Percentiles rank a stretch among this genome's conserved stretches.
Conservation (phyloP, 1,140 invertebrate genomes). For the Hyles euphorbiae region DNA sequence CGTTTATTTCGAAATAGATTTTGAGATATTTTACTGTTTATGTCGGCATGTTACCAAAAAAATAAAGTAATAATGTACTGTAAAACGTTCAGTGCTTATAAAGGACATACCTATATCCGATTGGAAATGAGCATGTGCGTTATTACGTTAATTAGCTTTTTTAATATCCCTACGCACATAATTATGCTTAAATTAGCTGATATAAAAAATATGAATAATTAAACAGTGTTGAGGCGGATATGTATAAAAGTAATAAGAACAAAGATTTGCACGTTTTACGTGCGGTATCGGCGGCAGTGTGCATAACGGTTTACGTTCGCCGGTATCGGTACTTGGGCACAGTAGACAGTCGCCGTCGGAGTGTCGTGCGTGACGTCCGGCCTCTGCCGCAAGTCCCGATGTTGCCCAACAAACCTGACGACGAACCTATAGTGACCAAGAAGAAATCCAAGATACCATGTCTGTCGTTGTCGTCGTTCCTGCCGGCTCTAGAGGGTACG, state of each 20-base stretch:
- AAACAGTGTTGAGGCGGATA: neutral
- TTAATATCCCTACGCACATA: no score
- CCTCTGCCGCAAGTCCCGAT: constrained; percentile 38
- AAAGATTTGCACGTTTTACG: constrained; percentile 9
- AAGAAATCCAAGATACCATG: constrained; percentile 71
- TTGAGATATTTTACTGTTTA: no score
- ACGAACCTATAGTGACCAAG: constrained; percentile 64
- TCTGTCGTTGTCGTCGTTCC: constrained; percentile 61
- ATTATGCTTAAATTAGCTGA: no score
- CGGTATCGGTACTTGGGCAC: constrained; percentile 47
- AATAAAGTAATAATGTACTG: no score
- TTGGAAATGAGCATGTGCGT: no score
- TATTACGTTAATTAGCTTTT: no score
- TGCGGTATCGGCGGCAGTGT: constrained; percentile 23
- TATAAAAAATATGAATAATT: no score
- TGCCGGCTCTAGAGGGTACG: constrained; percentile 68
- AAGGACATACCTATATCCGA: no score
- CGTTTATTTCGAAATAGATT: no score
- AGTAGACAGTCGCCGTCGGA: constrained; percentile 38
- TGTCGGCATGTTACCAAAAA: no score
- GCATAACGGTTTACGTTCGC: constrained; percentile 42
- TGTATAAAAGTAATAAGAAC: constrained; percentile 7
- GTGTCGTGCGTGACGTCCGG: constrained; percentile 63
- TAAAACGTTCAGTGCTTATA: no score
- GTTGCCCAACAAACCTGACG: constrained; percentile 61